These are phyloP conservation scores for Clarias macrocephalus DNA, from an alignment of 2,113 vertebrate genomes.

Conservation along the genomic window DNA sequence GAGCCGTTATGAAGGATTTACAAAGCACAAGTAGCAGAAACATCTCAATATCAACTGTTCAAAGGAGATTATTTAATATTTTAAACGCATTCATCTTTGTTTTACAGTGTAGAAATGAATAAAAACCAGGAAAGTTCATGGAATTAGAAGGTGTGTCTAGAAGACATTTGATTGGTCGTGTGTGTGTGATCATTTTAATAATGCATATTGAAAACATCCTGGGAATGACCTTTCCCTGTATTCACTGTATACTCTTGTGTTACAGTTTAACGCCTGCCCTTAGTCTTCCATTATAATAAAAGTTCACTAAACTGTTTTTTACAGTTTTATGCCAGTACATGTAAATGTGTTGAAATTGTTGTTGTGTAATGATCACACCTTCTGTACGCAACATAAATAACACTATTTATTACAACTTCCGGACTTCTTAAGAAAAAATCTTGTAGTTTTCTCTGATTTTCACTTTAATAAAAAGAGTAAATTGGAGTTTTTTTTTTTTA, in stretches of 20 bases:
- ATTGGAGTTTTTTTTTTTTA: background rate
- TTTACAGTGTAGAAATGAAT: too few species aligned
- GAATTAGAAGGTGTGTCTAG: too few species aligned
- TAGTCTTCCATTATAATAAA: background rate
- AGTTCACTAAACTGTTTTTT: background rate
- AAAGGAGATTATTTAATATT: too few species aligned
- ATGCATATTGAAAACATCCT: background rate
- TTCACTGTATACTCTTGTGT: background rate
- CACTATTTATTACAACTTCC: background rate
- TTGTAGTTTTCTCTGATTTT: background rate
- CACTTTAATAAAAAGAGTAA: background rate
- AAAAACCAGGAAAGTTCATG: too few species aligned
- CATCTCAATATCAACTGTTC: too few species aligned
- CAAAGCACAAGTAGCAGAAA: too few species aligned
- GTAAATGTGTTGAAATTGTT: background rate
- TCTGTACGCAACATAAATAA: background rate
- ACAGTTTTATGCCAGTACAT: background rate
- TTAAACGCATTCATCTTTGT: too few species aligned
- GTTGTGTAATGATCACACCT: background rate
- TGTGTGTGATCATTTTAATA: too few species aligned
- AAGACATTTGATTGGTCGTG: too few species aligned
- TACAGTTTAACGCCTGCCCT: background rate
- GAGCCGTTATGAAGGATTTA: too few species aligned
- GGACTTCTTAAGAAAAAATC: background rate
- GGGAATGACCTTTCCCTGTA: background rate